Conservation (phyloP, 2,113 vertebrate species). For the Addax nasomaculatus region DNA sequence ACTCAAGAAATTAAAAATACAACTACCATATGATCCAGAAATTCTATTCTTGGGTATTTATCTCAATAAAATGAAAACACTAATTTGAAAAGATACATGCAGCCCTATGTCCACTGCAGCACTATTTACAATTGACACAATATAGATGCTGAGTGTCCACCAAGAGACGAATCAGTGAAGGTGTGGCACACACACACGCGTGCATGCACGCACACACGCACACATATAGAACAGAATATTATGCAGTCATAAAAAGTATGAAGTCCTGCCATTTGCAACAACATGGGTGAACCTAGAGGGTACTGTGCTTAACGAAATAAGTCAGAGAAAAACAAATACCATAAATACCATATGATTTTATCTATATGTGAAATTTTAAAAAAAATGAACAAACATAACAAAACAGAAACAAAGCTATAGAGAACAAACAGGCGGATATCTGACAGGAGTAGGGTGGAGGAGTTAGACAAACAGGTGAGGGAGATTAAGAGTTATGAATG, state of each 20-base stretch:
- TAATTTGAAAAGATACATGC: background rate
- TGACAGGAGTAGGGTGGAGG: background rate
- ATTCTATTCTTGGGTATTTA: background rate
- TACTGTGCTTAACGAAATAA: background rate
- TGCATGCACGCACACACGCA: fast-evolving
- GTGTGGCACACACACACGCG: background rate
- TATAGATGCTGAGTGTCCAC: background rate
- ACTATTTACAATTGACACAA: background rate
- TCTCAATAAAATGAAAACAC: background rate
- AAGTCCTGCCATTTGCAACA: background rate
- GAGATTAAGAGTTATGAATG: background rate
- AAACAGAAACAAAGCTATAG: background rate
- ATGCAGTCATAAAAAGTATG: background rate
- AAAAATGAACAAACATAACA: background rate
- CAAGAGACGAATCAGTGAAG: background rate
- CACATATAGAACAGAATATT: background rate
- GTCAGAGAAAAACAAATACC: background rate
- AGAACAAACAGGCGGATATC: background rate
- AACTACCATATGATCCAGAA: background rate
- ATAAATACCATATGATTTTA: background rate
- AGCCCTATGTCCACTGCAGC: background rate
- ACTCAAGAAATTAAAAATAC: background rate
- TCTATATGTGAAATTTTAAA: background rate
- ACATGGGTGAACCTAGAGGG: background rate
- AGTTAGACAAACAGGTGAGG: background rate